phyloP scores from a whole-genome alignment of 2,113 vertebrate genomes.

The Hucho hucho region DNA sequence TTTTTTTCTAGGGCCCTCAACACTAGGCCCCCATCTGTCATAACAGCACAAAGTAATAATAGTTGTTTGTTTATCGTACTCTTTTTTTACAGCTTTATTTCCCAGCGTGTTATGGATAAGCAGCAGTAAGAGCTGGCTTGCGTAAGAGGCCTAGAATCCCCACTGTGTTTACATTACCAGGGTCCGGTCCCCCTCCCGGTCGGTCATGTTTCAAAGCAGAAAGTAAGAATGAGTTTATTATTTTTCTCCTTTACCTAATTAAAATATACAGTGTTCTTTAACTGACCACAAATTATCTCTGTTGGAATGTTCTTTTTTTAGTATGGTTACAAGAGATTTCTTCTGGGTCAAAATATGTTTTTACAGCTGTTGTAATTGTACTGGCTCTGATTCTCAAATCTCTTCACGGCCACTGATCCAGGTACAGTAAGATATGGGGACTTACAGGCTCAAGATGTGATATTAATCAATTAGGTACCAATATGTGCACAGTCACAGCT shows the following conservation, averaged over 20 bases:
- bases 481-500: constrained; percentile 24
- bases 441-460: constrained; percentile 18
- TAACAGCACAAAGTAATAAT: constrained; percentile 51
- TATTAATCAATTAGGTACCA: constrained; percentile 54
- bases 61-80: constrained; percentile 47
- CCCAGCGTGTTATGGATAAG: constrained; percentile 44
- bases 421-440: background rate
- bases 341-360: constrained; percentile 45
- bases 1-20: background rate
- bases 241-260: constrained; percentile 48
- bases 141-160: constrained; percentile 45
- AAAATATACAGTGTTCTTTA: constrained; percentile 52
- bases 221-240: constrained; percentile 12
- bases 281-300: constrained; percentile 37
- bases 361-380: constrained; percentile 44
- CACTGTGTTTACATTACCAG: constrained; percentile 34
- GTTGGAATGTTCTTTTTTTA: constrained; percentile 44
- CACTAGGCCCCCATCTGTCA: constrained; percentile 13
- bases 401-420: background rate
- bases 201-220: constrained; percentile 28
- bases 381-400: constrained; percentile 1
- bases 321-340: constrained; percentile 28
- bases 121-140: constrained; percentile 33
- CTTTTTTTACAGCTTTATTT: constrained; percentile 48
- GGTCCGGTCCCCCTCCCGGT: background rate